Evolutionary conservation across 2,797 vertebrate genomes (phyloP), one percentile per base, ranked within the genome.

Genomic region (Halcyon badia): DNA sequence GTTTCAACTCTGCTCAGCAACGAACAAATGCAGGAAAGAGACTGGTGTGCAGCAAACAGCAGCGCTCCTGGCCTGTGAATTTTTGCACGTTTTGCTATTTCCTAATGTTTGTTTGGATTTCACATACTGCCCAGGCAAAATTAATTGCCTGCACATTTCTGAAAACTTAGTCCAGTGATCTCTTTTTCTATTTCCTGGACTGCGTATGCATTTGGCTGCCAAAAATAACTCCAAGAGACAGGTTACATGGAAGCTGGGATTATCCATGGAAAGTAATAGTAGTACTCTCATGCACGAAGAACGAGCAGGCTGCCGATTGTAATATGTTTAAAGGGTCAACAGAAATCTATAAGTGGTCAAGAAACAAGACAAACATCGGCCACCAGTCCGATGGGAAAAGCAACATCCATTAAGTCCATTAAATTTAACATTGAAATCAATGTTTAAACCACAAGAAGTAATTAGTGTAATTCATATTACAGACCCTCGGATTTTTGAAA

Each of bases 371-470:
- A 98, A 99, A 98, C 98, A 98, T 98, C 83, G 97, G 98, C 98
- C 97, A 97, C 98, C 98, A 98, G 97, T 98, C 98, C 98, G 98
- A 99, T 98, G 98, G 98, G 98, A 98, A 98, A 98, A 98, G 98
- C 98, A 98, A 98, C 97, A 98, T 99, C 99, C 99, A 99, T 99
- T 99, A 99, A 99, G 98, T 99, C 99, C 99, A 99, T 99, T 99
- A 99, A 99, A 99, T 99, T 98, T 98, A 99, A 98, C 98, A 98
- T 96, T 97, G 97, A 99, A 99, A 99, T 99, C 99, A 98, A 99
- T 99, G 98, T 97, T 98, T 98, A 98, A 99, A 99, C 98, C 98
- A 98, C 98, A 98, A 98, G 98, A 98, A 98, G 97, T 98, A 98
- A 98, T 98, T 98, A 98, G 98, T 96, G 94, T 98, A 98, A 98